Base-by-base conservation (phyloP, 2,113 vertebrate genomes). In the Nothobranchius furzeri region DNA sequence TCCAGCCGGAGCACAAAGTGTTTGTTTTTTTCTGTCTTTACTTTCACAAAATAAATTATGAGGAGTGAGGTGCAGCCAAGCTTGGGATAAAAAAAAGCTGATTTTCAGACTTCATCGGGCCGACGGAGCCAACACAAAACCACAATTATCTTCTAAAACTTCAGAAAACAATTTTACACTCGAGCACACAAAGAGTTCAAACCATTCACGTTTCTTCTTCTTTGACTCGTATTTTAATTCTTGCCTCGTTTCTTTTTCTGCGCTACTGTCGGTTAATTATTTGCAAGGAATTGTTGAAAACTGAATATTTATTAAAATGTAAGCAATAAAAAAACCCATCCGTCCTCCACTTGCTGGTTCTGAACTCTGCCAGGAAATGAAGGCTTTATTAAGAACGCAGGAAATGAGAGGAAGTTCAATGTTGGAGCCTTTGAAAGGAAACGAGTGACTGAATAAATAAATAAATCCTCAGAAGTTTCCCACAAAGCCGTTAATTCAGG, bases 31-130 rank as follows among this genome's bases (percentile, higher is more conserved):
- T 49, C 36, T 37, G 20, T 0, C 48, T 13, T 55, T 37, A 24
- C 50, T 68, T 71, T 68, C n/a, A 56, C 37, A 64, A 40, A 37
- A 36, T 40, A 40, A n/a, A 49, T 73, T 60, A 24, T 49, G 20
- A 55, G 17, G 37, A 12, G 12, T 70, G 24, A 36, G 36, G 46
- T 17, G 48, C 20, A 43, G 46, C 8, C 4, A 14, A 51, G 7
- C 35, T 30, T 15, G 20, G 12, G 50, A 14, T 53, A 47, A n/a
- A 49, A 50, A 17, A 59, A 45, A 9, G 12, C 12, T 42, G 17
- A 63, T 47, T 47, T 52, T 17, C 3, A 61, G 15, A 48, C 40
- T 50, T 64, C 12, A 14, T 36, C n/a, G 58, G 4, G 20, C 50
- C 37, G 3, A 12, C 49, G 7, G 45, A 57, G 8, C 20, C 36